Evolutionary conservation across 2,888 invertebrate species (phyloP).

Genomic region (Meganola albula): DNA sequence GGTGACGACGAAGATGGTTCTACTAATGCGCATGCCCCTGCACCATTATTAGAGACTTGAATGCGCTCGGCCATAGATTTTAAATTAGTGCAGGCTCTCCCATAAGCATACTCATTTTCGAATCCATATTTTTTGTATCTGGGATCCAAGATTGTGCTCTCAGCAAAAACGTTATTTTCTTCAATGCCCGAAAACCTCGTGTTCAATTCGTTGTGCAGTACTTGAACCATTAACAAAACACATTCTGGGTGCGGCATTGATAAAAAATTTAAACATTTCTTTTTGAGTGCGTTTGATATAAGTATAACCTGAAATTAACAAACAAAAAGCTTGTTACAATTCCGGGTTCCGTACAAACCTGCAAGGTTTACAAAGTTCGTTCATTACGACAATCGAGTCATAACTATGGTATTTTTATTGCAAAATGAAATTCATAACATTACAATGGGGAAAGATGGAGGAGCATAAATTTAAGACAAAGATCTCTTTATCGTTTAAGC

Average conservation of each 20-base stretch:
- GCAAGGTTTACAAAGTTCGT: too few relatives aligned
- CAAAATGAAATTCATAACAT: too few relatives aligned
- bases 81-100: neutral
- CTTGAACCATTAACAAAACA: neutral
- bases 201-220: neutral
- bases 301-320: too few relatives aligned
- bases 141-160: constrained; percentile 5
- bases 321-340: too few relatives aligned
- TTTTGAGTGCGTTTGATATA: constrained; percentile 2
- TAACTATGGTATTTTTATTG: too few relatives aligned
- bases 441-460: too few relatives aligned
- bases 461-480: too few relatives aligned
- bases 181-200: neutral
- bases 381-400: too few relatives aligned
- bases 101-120: neutral
- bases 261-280: neutral
- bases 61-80: constrained; percentile 10
- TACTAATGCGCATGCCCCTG: too few relatives aligned
- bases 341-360: too few relatives aligned
- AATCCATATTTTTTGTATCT: constrained; percentile 6
- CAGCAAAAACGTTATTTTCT: constrained; percentile 4
- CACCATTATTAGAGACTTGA: constrained; percentile 5
- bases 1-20: too few relatives aligned
- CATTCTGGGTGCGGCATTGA: neutral
- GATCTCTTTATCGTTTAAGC: too few relatives aligned